A percentile compares a stretch with the other conserved stretches of the same genome.
phyloP scores from a whole-genome alignment of 2,888 invertebrate species.

The Hermaeophaga mercurialis region DNA sequence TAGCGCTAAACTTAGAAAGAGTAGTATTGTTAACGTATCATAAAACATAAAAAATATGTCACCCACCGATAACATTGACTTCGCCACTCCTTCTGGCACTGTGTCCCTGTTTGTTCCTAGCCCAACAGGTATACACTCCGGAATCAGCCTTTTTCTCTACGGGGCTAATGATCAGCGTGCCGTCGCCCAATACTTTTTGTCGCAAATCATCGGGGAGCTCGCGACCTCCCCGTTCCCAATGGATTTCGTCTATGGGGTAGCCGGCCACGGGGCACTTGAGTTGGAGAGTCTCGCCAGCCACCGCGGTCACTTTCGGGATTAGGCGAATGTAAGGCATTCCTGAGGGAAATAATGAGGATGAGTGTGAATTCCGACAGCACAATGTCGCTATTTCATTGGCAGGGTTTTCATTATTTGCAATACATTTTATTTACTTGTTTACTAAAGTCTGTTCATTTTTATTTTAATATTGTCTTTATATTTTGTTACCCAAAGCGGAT shows the following conservation, averaged over 20 bases:
- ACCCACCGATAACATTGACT: slow-evolving; percentile 78
- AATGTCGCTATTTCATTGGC: background rate
- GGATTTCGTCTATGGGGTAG: slow-evolving; percentile 79
- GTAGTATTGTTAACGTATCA: too few species aligned
- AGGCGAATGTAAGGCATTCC: slow-evolving; percentile 80
- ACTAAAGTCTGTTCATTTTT: too few species aligned
- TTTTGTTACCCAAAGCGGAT: too few species aligned
- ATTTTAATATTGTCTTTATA: too few species aligned
- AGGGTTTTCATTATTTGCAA: too few species aligned
- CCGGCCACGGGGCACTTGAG: slow-evolving; percentile 83
- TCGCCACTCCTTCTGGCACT: slow-evolving; percentile 74
- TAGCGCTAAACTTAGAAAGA: too few species aligned
- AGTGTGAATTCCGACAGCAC: background rate
- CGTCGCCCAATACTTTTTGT: slow-evolving; percentile 75
- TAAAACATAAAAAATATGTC: too few species aligned
- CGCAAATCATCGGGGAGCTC: slow-evolving; percentile 80
- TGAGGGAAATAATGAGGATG: slow-evolving; percentile 48
- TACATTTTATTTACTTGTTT: too few species aligned
- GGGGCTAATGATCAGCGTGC: slow-evolving; percentile 74
- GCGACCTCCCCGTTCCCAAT: slow-evolving; percentile 77
- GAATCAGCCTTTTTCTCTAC: slow-evolving; percentile 78
- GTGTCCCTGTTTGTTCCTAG: slow-evolving; percentile 77
- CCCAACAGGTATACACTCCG: slow-evolving; percentile 81
- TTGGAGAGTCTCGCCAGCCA: slow-evolving; percentile 75
- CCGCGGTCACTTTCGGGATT: slow-evolving; percentile 81